phyloP scores from a whole-genome alignment of 2,888 invertebrate genomes.

The Agrochola lota region DNA sequence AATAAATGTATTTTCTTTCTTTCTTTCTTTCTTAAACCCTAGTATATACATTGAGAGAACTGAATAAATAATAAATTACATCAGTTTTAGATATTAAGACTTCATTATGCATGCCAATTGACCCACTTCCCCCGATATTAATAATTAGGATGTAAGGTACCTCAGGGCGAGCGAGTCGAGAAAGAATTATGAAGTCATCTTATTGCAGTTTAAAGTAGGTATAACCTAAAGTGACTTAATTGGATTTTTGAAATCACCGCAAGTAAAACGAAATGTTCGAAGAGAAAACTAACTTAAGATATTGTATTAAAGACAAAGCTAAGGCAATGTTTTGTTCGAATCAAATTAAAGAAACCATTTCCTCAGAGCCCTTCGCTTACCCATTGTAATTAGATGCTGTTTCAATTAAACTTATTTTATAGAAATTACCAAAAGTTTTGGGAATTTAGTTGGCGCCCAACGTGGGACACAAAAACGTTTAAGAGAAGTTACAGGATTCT shows the following conservation, averaged over 20 bases:
- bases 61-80: background rate
- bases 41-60: background rate
- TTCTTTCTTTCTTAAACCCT: background rate
- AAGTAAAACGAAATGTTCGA: background rate
- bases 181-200: background rate
- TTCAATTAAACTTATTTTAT: slow-evolving; percentile 45
- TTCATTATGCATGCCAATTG: background rate
- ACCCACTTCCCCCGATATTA: background rate
- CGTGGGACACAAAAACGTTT: slow-evolving; percentile 24
- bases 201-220: background rate
- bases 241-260: background rate
- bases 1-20: no score
- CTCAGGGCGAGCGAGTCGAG: no score
- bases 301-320: slow-evolving; percentile 28
- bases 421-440: slow-evolving; percentile 38
- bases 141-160: no score
- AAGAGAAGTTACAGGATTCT: background rate
- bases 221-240: background rate
- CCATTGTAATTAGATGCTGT: slow-evolving; percentile 43
- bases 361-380: slow-evolving; percentile 9
- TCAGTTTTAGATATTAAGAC: background rate
- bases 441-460: slow-evolving; percentile 50
- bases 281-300: slow-evolving; percentile 3
- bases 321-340: slow-evolving; percentile 26
- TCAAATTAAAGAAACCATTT: slow-evolving; percentile 43